Evolutionary conservation across 2,113 vertebrate genomes (phyloP), one percentile per base, ranked within the genome.

Genomic region (Bolborhynchus lineola): DNA sequence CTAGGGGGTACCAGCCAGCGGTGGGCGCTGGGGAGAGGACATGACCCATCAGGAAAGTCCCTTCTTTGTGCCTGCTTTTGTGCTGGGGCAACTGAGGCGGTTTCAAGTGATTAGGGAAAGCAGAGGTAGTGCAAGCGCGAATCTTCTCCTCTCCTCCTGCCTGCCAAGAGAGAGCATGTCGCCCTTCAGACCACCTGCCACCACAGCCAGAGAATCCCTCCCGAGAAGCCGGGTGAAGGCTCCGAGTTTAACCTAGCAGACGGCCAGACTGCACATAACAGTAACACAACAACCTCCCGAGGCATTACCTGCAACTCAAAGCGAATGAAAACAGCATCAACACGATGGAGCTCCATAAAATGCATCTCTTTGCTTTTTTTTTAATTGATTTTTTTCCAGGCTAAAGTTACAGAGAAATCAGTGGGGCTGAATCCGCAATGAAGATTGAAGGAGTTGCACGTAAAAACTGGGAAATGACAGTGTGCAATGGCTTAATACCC

Each of bases 331-430:
- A 35, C 14, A 31, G 17, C 59, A 37, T 5, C 65, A 3, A 25
- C 11, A 0, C 2, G 42, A 35, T n/a, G 26, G 19, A 8, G 20
- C 7, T 10, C 39, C 20, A 2, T 0, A n/a, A 79, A 82, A 33
- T 2, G 24, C 53, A 28, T 18, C 7, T 57, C 11, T 35, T 60
- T 4, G 31, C 12, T 8, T 28, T 29, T 24, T 57, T 52, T 31
- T 2, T 4, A 39, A 21, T 1, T 5, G 52, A 26, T 70, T 44
- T 39, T 35, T 74, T 50, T 15, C 17, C 21, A 7, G 47, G 24
- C 14, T 25, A 49, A 76, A 35, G 10, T 15, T 9, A 13, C 50
- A 7, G 3, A 50, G 44, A 60, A 59, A 29, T 15, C 60, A 21
- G 2, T 0, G 24, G 21, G 14, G 26, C 33, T 28, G 71, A 79